Base-by-base conservation (phyloP, 2,888 invertebrate genomes). In the Cryptus viduatorius region DNA sequence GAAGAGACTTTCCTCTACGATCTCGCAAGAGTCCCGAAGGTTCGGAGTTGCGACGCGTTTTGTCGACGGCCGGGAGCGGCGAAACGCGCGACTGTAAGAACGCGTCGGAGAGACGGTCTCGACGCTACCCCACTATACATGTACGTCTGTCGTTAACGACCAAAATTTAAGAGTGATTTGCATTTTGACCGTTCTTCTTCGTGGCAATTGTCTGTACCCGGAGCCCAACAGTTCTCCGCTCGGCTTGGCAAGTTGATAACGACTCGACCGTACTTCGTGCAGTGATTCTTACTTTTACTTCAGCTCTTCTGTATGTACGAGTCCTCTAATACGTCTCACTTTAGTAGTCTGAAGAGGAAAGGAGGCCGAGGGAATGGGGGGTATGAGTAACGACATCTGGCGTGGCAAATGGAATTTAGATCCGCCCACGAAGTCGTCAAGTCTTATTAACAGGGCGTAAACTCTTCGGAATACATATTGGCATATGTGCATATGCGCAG, bases 161-260 rank as follows among this genome's bases (percentile, higher is more conserved):
- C 91, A 86, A 90, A 92, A 91, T 91, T 91, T 89, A 88, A 89
- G 91, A 90, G 87, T 89, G 86, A 93, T 93, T 93, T 92, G 91
- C 92, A 92, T 93, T 91, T 90, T 89, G 90, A 90, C 90, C 90
- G 90, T 90, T 91, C 89, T 89, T 90, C 89, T 86, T 87, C 83
- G 88, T 86, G 67, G 59, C 77, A 79, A 83, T 83, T 53, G 79
- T 69, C 73, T 69, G 79, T 85, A 12, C 37, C 71, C 14, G 16
- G 24, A 0, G 19, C 37, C 37, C 37, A 37, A 48, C 48, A 48
- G 48, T n/a, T 44, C 78, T 46, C 48, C 59, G 59, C 71, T 65
- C 50, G 10, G 24, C 56, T 61, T 72, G 42, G 73, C 87, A 87
- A 90, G 86, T 88, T 89, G 88, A 90, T 90, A 90, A 91, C 88